A percentile compares a stretch with the other conserved stretches of the same genome.
phyloP scores from a whole-genome alignment of 2,113 vertebrate species.

The Illadopsis cleaveri region DNA sequence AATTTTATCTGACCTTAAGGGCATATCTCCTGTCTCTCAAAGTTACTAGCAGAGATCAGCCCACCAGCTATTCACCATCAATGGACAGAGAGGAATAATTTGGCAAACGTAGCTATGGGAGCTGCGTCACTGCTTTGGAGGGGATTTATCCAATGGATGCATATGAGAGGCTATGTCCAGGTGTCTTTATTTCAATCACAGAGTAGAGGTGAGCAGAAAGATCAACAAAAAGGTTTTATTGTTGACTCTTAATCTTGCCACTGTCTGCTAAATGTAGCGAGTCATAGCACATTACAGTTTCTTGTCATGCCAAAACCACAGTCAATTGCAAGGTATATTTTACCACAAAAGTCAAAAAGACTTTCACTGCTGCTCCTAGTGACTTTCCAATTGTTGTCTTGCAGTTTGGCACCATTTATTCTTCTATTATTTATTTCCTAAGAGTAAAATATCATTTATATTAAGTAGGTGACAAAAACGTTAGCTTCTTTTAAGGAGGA shows the following conservation, averaged over 20 bases:
- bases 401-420: neutral
- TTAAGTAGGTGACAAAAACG: neutral
- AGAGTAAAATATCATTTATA: neutral
- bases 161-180: neutral
- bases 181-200: neutral
- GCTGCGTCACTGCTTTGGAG: neutral
- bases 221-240: neutral
- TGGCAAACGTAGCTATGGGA: neutral
- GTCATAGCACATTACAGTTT: neutral
- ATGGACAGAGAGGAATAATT: neutral
- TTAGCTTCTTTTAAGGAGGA: conserved; percentile 4
- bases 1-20: neutral
- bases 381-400: neutral
- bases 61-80: fast-evolving
- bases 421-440: neutral
- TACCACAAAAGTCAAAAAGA: neutral
- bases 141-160: neutral
- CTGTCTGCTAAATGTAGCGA: neutral
- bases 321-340: neutral
- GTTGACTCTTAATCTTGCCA: neutral
- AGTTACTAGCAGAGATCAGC: neutral
- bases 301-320: neutral
- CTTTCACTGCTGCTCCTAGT: neutral
- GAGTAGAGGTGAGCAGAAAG: neutral
- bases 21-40: neutral